phyloP scores from a whole-genome alignment of 2,888 invertebrate genomes.

The Drosophila peninsularis region DNA sequence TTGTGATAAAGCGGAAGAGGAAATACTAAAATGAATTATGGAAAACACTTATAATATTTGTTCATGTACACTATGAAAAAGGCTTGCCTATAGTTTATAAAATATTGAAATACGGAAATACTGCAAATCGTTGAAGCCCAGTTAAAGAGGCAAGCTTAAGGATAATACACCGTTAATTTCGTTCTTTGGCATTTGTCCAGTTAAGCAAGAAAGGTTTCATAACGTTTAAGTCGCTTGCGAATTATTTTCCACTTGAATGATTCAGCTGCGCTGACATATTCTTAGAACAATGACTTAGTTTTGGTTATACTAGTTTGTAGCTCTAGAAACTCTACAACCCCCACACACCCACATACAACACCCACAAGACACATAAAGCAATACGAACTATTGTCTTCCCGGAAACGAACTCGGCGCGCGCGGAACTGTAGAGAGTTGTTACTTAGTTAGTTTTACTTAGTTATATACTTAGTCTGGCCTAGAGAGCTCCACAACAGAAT shows the following conservation, averaged over 20 bases:
- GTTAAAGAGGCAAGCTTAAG: background rate
- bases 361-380: conserved; percentile 34
- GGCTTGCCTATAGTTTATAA: conserved; percentile 44
- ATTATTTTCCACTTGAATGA: conserved; percentile 31
- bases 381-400: conserved; percentile 53
- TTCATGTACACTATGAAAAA: conserved; percentile 38
- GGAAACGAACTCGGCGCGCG: conserved; percentile 19
- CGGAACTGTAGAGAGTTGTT: conserved; percentile 19
- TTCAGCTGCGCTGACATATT: conserved; percentile 3
- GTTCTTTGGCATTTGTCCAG: conserved; percentile 1
- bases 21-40: conserved; percentile 9
- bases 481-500: conserved; percentile 1
- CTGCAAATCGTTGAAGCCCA: background rate
- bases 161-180: background rate
- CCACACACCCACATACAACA: background rate
- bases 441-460: conserved; percentile 54
- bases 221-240: conserved; percentile 59
- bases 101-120: conserved; percentile 17
- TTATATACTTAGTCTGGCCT: conserved; percentile 29
- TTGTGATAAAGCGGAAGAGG: conserved; percentile 48
- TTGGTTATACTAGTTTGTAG: background rate
- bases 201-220: conserved; percentile 59
- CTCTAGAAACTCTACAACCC: background rate
- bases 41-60: conserved; percentile 22
- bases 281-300: background rate